Conservation (phyloP, 1,140 invertebrate species). For the Neodiprion virginianus region DNA sequence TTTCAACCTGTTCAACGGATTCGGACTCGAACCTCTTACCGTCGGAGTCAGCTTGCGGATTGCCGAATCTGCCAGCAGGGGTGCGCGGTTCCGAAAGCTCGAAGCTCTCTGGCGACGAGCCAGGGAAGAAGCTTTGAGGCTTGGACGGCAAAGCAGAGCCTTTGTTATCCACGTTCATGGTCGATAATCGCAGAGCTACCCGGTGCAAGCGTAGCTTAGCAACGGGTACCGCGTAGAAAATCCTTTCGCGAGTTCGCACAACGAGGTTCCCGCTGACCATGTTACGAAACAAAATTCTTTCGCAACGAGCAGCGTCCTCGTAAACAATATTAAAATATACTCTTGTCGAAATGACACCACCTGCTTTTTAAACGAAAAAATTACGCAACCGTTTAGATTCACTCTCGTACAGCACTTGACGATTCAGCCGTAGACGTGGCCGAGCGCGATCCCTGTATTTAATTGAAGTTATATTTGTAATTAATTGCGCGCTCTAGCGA, state of each 20-base stretch:
- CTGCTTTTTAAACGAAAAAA: too few relatives aligned
- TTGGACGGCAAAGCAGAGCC: neutral
- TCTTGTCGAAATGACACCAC: too few relatives aligned
- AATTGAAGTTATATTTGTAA: neutral
- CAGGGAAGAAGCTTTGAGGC: neutral
- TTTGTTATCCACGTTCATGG: neutral
- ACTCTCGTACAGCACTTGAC: too few relatives aligned
- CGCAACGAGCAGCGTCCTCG: neutral
- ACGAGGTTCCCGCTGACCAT: too few relatives aligned
- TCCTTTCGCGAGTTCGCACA: too few relatives aligned
- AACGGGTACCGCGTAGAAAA: neutral
- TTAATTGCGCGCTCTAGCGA: neutral
- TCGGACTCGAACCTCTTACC: neutral
- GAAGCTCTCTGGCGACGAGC: constrained; percentile 1
- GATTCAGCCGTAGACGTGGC: too few relatives aligned
- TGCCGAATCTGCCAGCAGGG: neutral
- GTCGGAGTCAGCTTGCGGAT: neutral
- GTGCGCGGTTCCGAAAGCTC: neutral
- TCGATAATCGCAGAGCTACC: neutral
- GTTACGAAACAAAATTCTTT: neutral
- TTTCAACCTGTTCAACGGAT: too few relatives aligned
- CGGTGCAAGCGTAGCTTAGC: neutral
- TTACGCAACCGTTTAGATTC: too few relatives aligned
- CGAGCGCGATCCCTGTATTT: too few relatives aligned
- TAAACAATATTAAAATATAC: too few relatives aligned